Base-by-base conservation (phyloP, 2,113 vertebrate genomes). In the Engraulis encrasicolus region DNA sequence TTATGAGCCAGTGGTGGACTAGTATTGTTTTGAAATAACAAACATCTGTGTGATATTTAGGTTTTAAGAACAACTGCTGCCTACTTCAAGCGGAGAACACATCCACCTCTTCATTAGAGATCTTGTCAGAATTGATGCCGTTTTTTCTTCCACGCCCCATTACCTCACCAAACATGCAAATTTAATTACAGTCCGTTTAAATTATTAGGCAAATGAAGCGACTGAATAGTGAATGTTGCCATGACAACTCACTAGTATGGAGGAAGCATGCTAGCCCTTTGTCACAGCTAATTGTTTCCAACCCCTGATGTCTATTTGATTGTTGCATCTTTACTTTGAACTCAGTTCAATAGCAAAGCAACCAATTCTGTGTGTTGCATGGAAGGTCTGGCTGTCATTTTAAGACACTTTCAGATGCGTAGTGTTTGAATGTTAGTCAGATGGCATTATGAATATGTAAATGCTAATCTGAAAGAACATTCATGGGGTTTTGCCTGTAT, bases 361-460 rank as follows among this genome's bases (percentile, higher is more conserved):
- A 12, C 27, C 66, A 34, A 14, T 31, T 74, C 27, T 4, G 4
- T 36, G 27, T 6, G 15, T 18, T 34, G 14, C 31, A 34, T 27
- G 31, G 34, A 14, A 74, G 66, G 14, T 5, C 7, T 17, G 27
- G 66, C 11, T 27, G 17, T 74, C 31, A 74, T 74, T 74, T 23
- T 27, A 74, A 74, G 66, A 17, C 61, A 31, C 27, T 71, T 71
- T 71, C 27, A 71, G 27, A 31, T 27, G 58, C 58, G 6, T 27
- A 74, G 66, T 34, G 27, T 15, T 34, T 34, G 66, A 27, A 74
- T 34, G 31, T 31, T 34, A 74, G 34, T 74, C 66, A 17, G 66
- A 74, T 74, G 14, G 66, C 66, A 74, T 74, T 74, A 34, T 74
- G 66, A 14, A 74, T 74, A 27, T 74, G 17, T 4, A 74, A 74